Percentiles rank a stretch among this genome's conserved stretches.
Evolutionary conservation across 2,113 vertebrate species (phyloP).

Genomic region (Psilopogon haemacephalus): DNA sequence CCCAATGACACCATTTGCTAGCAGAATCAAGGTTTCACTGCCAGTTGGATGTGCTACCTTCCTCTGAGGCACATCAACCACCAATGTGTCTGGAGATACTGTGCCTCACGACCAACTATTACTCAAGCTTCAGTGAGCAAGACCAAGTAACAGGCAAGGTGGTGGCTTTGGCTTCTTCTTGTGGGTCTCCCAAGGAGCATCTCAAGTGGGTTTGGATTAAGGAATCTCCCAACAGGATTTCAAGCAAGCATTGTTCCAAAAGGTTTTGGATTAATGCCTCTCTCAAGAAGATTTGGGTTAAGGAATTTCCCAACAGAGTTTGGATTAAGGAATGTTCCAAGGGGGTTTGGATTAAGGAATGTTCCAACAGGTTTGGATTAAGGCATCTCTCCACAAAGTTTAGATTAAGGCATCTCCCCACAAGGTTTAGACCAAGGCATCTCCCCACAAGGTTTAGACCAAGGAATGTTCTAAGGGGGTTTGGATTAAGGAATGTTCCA

Average conservation of each 20-base stretch:
- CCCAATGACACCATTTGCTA: fast-evolving
- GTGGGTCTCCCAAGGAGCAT: background rate
- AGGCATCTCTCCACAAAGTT: background rate
- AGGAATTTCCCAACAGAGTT: background rate
- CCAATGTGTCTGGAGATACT: fast-evolving
- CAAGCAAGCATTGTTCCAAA: background rate
- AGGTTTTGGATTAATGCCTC: too few relatives aligned
- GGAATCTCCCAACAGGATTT: background rate
- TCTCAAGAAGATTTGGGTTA: too few relatives aligned
- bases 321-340: background rate
- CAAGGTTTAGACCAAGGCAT: background rate
- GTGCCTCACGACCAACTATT: background rate
- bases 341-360: too few relatives aligned
- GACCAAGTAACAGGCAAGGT: fast-evolving
- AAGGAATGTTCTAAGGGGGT: too few relatives aligned
- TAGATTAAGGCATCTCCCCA: background rate
- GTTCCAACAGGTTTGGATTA: background rate
- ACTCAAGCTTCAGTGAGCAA: fast-evolving
- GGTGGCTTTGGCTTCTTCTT: background rate
- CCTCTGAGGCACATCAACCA: fast-evolving
- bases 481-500: background rate
- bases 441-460: too few relatives aligned
- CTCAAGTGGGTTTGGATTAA: background rate
- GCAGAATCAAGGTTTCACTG: background rate
- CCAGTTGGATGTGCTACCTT: fast-evolving